A percentile compares a stretch with the other conserved stretches of the same genome.
Conservation (phyloP, 2,797 vertebrate genomes). For the Falco peregrinus region DNA sequence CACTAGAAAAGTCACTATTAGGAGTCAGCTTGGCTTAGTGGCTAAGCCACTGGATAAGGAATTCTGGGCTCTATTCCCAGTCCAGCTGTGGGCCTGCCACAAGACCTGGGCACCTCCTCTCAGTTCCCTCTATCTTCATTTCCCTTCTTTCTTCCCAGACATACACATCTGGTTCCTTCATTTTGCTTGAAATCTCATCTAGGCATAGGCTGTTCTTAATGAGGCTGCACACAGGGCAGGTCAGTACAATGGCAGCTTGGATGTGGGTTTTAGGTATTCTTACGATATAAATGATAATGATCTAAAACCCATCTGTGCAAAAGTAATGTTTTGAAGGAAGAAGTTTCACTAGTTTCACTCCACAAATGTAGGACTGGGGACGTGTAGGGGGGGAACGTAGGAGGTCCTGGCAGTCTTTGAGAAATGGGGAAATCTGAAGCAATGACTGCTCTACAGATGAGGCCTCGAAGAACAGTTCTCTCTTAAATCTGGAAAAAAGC, state of each 20-base stretch:
- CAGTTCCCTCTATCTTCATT: background rate
- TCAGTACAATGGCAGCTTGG: background rate
- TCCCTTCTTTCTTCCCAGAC: background rate
- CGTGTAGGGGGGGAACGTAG: background rate
- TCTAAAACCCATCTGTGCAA: slow-evolving; percentile 16
- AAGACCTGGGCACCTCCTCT: background rate
- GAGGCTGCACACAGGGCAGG: background rate
- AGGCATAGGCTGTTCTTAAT: background rate
- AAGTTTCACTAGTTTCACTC: background rate
- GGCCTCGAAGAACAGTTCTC: background rate
- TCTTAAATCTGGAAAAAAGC: background rate
- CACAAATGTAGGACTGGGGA: background rate
- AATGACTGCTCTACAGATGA: background rate
- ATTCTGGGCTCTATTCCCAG: background rate
- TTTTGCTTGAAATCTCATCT: slow-evolving; percentile 33
- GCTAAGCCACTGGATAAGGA: background rate
- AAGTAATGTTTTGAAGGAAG: background rate
- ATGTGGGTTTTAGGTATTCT: background rate
- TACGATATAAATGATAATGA: background rate
- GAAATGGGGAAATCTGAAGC: background rate
- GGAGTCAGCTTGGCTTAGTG: background rate
- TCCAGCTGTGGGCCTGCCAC: background rate
- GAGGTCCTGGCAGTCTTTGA: background rate
- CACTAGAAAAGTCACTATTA: background rate
- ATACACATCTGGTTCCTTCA: background rate